These are phyloP conservation scores for Syngnathus typhle DNA, from an alignment of 2,113 vertebrate genomes.

Conservation along the genomic window DNA sequence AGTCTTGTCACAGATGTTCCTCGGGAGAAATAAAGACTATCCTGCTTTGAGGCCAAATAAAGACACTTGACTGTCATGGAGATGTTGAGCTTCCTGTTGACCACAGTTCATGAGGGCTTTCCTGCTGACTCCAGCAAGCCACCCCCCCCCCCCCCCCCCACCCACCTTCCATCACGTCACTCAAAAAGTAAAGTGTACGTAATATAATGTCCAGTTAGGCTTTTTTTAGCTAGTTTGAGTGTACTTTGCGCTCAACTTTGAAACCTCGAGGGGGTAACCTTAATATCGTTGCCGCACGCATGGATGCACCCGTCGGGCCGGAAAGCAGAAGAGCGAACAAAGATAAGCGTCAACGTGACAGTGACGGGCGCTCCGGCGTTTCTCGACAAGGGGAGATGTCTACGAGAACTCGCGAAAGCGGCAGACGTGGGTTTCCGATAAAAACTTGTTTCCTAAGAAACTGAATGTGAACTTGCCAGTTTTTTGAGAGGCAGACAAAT, in stretches of 20 bases:
- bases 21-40: not conserved
- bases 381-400: not conserved
- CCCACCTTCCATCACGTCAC: no score
- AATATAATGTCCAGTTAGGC: not conserved
- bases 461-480: not conserved
- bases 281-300: not conserved
- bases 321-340: not conserved
- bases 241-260: not conserved
- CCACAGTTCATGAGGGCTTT: conserved; percentile 1
- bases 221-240: not conserved
- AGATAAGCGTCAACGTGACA: conserved; percentile 2
- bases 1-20: not conserved
- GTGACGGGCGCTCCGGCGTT: not conserved
- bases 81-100: not conserved
- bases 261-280: not conserved
- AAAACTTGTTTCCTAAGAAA: not conserved
- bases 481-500: no score
- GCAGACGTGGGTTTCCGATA: not conserved
- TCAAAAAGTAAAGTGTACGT: no score
- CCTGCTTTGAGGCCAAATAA: conserved; percentile 2
- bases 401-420: not conserved
- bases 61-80: not conserved
- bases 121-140: not conserved
- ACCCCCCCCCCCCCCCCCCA: no score
- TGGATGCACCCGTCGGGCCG: not conserved